Base-by-base conservation (phyloP, 2,797 vertebrate genomes). In the Lutjanus argentimaculatus region DNA sequence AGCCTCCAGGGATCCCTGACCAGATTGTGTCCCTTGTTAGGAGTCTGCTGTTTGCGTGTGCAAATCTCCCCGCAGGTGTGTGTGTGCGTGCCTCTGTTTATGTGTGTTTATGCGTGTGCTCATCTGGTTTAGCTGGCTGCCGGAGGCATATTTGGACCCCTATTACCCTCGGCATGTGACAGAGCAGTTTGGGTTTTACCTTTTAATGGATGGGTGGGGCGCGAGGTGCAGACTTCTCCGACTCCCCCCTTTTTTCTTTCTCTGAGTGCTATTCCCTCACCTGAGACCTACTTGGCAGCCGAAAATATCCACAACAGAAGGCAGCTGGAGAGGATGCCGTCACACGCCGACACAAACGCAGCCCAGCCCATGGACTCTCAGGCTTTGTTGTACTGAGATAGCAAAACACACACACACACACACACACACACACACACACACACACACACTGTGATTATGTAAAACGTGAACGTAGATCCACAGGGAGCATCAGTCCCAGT, bases 21-120 rank as follows among this genome's bases (percentile, higher is more conserved):
- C 86, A 88, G 73, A 91, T 78, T 89, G 85, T 64, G 70, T 89
- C 75, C 82, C 82, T 89, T 87, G 87, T 90, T 90, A 87, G 77
- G 64, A 85, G 83, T 86, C 76, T 77, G 59, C 71, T 77, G 82
- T 84, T 77, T 86, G 68, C 8, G 16, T 75, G 79, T 78, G 72
- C 58, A 86, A 82, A 89, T 84, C 67, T 73, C 59, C 40, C 57
- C 43, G 55, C 82, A 85, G 72, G 66, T 51, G 59, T 69, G 48
- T 80, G 42, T 72, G 72, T 71, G 16, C 42, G 15, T 25, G 25
- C 65, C 7, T 61, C 16, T 73, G 21, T 73, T 51, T 82, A 8
- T 73, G 66, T 82, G 16, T 57, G 19, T 53, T 1, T 30, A 2
- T 77, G 65, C 46, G 40, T 1, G 57, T 49, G 21, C 46, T 12